phyloP scores from a whole-genome alignment of 2,113 vertebrate species.

The Nettapus auritus region DNA sequence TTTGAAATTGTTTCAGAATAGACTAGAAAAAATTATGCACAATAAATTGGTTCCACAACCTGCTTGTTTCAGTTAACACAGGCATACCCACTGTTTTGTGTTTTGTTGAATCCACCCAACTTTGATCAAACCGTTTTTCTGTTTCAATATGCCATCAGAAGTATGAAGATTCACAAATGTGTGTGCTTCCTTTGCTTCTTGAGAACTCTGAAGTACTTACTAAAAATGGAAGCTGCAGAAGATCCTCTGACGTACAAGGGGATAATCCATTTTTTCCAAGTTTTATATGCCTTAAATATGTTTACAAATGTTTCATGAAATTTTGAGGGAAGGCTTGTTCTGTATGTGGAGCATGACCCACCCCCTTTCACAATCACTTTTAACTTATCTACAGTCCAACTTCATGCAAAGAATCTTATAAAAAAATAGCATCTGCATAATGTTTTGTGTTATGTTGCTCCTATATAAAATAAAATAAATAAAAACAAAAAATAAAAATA shows the following conservation, averaged over 20 bases:
- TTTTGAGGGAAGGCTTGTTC: not conserved
- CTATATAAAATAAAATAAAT: too few relatives aligned
- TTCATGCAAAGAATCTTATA: not conserved
- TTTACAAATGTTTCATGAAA: not conserved
- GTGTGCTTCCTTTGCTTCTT: not conserved
- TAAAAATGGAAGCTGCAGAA: not conserved
- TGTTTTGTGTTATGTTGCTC: not conserved
- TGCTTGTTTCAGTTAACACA: constrained; percentile 49
- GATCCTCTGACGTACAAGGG: not conserved
- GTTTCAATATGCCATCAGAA: not conserved
- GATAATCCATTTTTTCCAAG: not conserved
- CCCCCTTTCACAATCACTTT: not conserved
- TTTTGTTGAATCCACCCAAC: constrained; percentile 56
- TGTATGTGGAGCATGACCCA: not conserved
- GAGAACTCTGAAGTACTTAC: not conserved
- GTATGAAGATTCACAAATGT: not conserved
- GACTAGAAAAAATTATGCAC: constrained; percentile 58
- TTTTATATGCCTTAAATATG: not conserved
- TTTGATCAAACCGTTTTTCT: constrained; percentile 50
- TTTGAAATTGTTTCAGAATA: constrained; percentile 1
- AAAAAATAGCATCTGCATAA: not conserved
- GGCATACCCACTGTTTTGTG: constrained; percentile 34
- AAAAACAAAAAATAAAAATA: too few relatives aligned
- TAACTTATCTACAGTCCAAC: not conserved
- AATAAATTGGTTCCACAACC: constrained; percentile 61